phyloP scores from a whole-genome alignment of 2,797 vertebrate genomes.

The Crossoptilon crossoptilon region DNA sequence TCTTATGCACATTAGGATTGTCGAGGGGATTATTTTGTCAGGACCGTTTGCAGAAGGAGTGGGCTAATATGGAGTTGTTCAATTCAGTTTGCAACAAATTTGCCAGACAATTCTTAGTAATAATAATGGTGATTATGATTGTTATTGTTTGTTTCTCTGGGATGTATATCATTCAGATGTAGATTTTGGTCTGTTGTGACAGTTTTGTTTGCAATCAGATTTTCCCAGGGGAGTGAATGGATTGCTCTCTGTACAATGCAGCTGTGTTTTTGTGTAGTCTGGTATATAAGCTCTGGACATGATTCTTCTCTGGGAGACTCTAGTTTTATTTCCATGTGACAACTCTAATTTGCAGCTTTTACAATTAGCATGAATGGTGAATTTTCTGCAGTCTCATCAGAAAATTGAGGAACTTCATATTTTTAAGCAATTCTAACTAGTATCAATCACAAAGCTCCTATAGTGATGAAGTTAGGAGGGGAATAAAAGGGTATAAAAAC shows the following conservation, averaged over 20 bases:
- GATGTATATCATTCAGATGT: conserved; percentile 19
- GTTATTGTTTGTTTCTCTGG: conserved; percentile 42
- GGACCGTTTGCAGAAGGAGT: conserved; percentile 20
- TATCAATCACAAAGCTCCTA: neutral
- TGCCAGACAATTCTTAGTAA: conserved; percentile 8
- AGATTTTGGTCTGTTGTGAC: conserved; percentile 44
- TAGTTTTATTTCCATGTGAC: neutral
- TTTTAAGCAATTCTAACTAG: neutral
- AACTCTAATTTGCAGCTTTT: neutral
- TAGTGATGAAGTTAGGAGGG: neutral
- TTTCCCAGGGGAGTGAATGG: conserved; percentile 47
- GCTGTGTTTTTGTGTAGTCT: conserved; percentile 60
- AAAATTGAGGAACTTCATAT: neutral
- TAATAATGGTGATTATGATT: conserved; percentile 39
- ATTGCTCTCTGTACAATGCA: conserved; percentile 55
- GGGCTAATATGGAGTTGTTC: neutral
- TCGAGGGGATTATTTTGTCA: conserved; percentile 29
- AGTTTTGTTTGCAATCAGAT: neutral
- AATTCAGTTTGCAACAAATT: neutral
- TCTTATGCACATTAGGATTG: conserved; percentile 25
- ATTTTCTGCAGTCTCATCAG: conserved; percentile 7
- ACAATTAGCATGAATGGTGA: neutral
- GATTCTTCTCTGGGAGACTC: neutral
- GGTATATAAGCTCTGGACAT: conserved; percentile 5
- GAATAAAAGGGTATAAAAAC: neutral